These are phyloP conservation scores for Acholoe squamosa DNA, from an alignment of 2,888 invertebrate species.

Conservation along the genomic window DNA sequence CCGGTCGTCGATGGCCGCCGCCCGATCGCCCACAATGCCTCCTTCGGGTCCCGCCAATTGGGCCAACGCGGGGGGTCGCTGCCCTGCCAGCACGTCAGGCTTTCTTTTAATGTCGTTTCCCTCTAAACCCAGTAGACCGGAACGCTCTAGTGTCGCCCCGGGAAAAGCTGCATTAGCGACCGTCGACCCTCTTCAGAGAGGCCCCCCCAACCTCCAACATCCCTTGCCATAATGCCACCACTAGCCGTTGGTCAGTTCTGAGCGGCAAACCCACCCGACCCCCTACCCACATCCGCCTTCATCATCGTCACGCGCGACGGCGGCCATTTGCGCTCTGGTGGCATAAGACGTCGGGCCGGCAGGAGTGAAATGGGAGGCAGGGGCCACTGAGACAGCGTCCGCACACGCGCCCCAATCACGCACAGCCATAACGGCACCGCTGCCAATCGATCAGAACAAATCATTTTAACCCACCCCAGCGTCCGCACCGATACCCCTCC, in stretches of 20 bases:
- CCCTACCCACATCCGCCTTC: background rate
- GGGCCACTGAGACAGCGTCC: background rate
- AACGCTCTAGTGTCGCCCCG: conserved; percentile 44
- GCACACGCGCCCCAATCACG: background rate
- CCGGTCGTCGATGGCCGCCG: conserved; percentile 10
- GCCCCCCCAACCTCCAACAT: background rate
- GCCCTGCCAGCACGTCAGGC: background rate
- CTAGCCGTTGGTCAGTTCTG: background rate
- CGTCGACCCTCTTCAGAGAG: background rate
- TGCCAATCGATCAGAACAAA: conserved; percentile 48
- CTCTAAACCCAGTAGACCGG: conserved; percentile 7
- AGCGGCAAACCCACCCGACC: background rate
- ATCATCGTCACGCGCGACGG: background rate
- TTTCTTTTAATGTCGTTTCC: conserved; percentile 57
- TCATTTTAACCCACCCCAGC: conserved; percentile 53
- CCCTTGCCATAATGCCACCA: background rate
- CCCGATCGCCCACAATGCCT: conserved; percentile 19
- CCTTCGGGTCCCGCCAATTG: background rate
- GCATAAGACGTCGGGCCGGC: background rate
- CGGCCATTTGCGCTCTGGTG: background rate
- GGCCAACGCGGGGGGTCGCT: background rate
- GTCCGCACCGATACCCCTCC: background rate
- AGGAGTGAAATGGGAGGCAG: background rate
- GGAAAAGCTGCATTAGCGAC: conserved; percentile 54
- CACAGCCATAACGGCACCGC: background rate